Conservation (phyloP, 2,888 invertebrate species). For the Ptychoptera contaminata region DNA sequence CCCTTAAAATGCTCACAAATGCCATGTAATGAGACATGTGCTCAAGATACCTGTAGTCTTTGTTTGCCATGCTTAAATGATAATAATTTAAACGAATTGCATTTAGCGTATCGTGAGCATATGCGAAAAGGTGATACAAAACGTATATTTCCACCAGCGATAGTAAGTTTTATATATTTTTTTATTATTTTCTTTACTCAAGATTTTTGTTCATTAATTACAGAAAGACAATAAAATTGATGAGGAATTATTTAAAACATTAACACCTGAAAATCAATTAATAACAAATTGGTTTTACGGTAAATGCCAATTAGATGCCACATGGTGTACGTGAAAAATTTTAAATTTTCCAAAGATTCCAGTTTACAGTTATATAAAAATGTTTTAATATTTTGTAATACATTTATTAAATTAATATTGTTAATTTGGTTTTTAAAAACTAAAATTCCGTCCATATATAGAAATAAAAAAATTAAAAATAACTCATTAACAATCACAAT, state of each 20-base stretch:
- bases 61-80: constrained; percentile 62
- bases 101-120: constrained; percentile 64
- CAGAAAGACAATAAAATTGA: constrained; percentile 17
- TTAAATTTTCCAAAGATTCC: neutral
- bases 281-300: constrained; percentile 76
- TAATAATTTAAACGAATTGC: constrained; percentile 40
- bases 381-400: too few relatives aligned
- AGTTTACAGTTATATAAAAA: too few relatives aligned
- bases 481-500: too few relatives aligned
- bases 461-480: neutral
- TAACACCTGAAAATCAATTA: constrained; percentile 53
- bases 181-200: constrained; percentile 5
- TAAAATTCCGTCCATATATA: constrained; percentile 1
- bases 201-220: constrained; percentile 6
- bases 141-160: constrained; percentile 63
- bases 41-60: constrained; percentile 49
- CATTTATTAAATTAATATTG: neutral
- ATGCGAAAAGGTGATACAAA: constrained; percentile 62
- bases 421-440: neutral
- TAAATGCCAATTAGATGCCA: constrained; percentile 63
- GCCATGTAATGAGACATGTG: constrained; percentile 44
- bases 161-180: constrained; percentile 29
- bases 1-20: constrained; percentile 46
- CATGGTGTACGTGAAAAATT: constrained; percentile 47
- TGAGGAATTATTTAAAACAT: constrained; percentile 32